Evolutionary conservation across 2,888 invertebrate species (phyloP).

Genomic region (Phoronis australis): DNA sequence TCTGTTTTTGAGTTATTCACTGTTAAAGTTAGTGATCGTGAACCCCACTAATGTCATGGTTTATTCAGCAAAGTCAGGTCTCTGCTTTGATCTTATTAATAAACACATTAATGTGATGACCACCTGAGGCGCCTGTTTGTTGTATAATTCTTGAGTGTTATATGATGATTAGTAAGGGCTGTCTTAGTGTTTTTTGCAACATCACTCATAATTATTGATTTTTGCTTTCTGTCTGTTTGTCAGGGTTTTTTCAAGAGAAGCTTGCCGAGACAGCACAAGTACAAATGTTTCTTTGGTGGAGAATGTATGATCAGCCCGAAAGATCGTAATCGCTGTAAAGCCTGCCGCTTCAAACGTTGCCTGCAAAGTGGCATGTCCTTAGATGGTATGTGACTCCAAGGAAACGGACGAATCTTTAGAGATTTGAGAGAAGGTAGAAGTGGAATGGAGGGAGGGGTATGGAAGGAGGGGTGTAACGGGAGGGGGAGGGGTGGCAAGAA

Average conservation of each 20-base stretch:
- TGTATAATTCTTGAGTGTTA: too few relatives aligned
- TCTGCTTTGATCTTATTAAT: too few relatives aligned
- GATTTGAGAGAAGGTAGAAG: neutral
- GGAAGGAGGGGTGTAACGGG: neutral
- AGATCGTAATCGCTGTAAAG: constrained; percentile 48
- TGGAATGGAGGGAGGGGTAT: neutral
- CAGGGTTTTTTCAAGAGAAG: constrained; percentile 51
- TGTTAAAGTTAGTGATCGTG: too few relatives aligned
- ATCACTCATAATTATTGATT: too few relatives aligned
- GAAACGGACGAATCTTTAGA: neutral
- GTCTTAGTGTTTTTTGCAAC: too few relatives aligned
- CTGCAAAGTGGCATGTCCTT: constrained; percentile 45
- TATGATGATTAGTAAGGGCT: too few relatives aligned
- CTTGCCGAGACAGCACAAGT: constrained; percentile 36
- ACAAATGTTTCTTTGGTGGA: constrained; percentile 46
- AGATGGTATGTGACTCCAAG: constrained; percentile 30
- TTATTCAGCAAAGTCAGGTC: too few relatives aligned
- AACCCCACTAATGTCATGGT: too few relatives aligned
- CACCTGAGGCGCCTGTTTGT: too few relatives aligned
- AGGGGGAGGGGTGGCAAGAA: neutral
- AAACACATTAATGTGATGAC: too few relatives aligned
- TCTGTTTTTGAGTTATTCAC: too few relatives aligned
- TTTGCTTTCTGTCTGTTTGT: constrained; percentile 6
- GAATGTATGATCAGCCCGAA: constrained; percentile 41
- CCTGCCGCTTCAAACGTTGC: constrained; percentile 43